Base-by-base conservation (phyloP, 2,797 vertebrate species). In the Choloepus didactylus region DNA sequence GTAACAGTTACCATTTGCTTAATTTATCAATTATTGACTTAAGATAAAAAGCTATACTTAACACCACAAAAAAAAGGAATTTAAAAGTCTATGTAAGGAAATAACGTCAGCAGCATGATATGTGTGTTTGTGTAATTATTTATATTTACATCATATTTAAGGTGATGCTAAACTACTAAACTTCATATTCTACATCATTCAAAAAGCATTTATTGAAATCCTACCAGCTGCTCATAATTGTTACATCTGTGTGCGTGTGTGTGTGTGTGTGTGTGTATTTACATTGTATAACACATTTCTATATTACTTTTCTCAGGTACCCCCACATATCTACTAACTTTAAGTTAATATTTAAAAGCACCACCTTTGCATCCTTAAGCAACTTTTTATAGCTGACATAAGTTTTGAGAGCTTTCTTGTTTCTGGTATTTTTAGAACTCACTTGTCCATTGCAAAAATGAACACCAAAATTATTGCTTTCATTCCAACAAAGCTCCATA, bases 311-410 rank as follows among this genome's bases (percentile, higher is more conserved):
- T 85, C 87, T 81, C 27, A 84, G 64, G 79, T 84, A 77, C 4
- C 3, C 46, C 35, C 83, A 88, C 11, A 29, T 67, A 90, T 38
- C 62, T 73, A 79, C 62, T 91, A 94, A 95, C 25, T 87, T 92
- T 80, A 84, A 88, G 49, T 91, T 87, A 95, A 72, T 69, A 81
- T 41, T 83, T 96, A 87, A 96, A 94, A 95, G 35, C 27, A 86
- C 19, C 79, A 85, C 88, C 49, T 77, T 91, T 62, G 83, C 21
- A 86, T 67, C 31, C 9, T 46, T 83, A 64, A 54, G 21, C 60
- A 93, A 41, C 35, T 84, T 75, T 73, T 81, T 81, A 75, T 66
- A 72, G 25, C 29, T 87, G 29, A 91, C 16, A 73, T 29, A 79
- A 83, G 72, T 41, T 5, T 83, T 12, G 23, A 72, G 54, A 38